Base-by-base conservation (phyloP, 2,113 vertebrate species). In the Vicugna pacos region DNA sequence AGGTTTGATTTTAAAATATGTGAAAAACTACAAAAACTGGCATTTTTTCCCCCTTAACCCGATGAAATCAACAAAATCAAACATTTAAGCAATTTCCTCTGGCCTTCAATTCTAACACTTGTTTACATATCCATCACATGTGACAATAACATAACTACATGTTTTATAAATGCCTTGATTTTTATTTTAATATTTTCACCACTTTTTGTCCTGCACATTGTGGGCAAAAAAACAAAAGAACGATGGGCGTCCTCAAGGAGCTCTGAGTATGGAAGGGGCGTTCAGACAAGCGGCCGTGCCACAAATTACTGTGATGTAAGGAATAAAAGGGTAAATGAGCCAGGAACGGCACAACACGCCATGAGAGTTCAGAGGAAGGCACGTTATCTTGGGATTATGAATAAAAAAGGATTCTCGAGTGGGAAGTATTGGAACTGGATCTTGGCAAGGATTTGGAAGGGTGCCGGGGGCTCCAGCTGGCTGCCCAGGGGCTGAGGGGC, bases 371-470 rank as follows among this genome's bases (percentile, higher is more conserved):
- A 42, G 58, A 89, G 35, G 70, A 93, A 79, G 32, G 35, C n/a
- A 77, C 26, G 14, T 60, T 30, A 62, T 30, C n/a, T 73, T 28
- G 83, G 14, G 32, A 89, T 93, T 89, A 79, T 10, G 32, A 94
- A 79, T 89, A 32, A 32, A 80, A 92, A 89, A 48, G 35, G 7
- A 38, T 95, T 89, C 58, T 30, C 7, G 9, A 38, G 32, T 56
- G 64, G 28, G 54, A 87, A 86, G 26, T 42, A 81, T 67, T 46
- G 91, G 65, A 95, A 62, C 28, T 65, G 54, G 38, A 89, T 80
- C n/a, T 62, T 86, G 80, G 75, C 42, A 92, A 96, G 54, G 48
- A 77, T 92, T 84, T 65, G 22, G 94, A 95, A 96, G 76, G 65
- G 73, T 56, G 26, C 19, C 83, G 15, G 73, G 15, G 54, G 26